phyloP scores from a whole-genome alignment of 2,113 vertebrate genomes.

The Tenrec ecaudatus region DNA sequence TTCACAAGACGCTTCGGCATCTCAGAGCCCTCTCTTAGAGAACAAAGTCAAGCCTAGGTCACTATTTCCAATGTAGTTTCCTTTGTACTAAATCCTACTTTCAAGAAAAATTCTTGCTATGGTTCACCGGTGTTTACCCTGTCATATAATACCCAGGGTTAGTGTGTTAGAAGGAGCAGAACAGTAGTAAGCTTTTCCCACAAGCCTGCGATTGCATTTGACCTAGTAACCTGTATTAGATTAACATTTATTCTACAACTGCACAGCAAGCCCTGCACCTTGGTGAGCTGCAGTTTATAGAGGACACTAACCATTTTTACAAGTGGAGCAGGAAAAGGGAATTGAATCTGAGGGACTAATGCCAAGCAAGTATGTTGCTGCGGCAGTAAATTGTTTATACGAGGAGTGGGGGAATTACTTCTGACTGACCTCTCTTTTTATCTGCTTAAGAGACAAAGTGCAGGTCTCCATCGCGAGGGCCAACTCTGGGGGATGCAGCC shows the following conservation, averaged over 20 bases:
- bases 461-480: conserved; percentile 85
- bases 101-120: conserved; percentile 90
- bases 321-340: conserved; percentile 91
- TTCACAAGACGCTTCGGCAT: conserved; percentile 81
- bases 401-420: conserved; percentile 90
- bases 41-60: conserved; percentile 90
- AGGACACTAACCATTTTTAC: conserved; percentile 92
- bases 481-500: conserved; percentile 84
- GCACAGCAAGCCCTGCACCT: conserved; percentile 89
- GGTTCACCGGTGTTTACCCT: conserved; percentile 93
- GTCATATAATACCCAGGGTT: conserved; percentile 93
- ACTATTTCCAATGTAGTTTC: conserved; percentile 88
- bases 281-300: conserved; percentile 89
- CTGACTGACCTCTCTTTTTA: conserved; percentile 91
- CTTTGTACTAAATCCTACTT: conserved; percentile 91
- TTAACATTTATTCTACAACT: conserved; percentile 93
- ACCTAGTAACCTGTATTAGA: conserved; percentile 94
- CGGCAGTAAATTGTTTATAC: conserved; percentile 90
- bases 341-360: conserved; percentile 92
- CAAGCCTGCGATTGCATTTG: conserved; percentile 93
- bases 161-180: conserved; percentile 92
- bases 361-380: conserved; percentile 90
- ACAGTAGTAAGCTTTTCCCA: conserved; percentile 93
- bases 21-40: conserved; percentile 84
- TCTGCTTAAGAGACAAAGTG: conserved; percentile 91